phyloP scores from a whole-genome alignment of 2,113 vertebrate species.

The Suricata suricatta region DNA sequence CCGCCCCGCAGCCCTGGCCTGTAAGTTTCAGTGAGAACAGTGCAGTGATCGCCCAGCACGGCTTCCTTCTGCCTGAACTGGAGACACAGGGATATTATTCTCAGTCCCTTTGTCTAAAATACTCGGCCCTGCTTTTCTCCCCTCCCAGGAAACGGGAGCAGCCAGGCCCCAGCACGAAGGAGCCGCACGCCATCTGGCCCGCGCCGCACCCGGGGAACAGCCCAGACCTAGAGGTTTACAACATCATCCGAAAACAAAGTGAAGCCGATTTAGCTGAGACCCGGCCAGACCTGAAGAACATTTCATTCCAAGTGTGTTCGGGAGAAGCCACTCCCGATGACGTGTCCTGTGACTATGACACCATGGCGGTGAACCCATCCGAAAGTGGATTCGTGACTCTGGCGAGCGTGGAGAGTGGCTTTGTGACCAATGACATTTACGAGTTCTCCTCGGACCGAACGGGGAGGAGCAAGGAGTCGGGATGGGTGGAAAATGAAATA shows the following conservation, averaged over 20 bases:
- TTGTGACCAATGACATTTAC: constrained; percentile 96
- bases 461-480: constrained; percentile 83
- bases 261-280: constrained; percentile 91
- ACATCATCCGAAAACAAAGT: constrained; percentile 90
- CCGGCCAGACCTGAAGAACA: constrained; percentile 91
- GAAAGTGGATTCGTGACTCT: constrained; percentile 89
- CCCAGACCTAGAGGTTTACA: constrained; percentile 90
- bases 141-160: constrained; percentile 86
- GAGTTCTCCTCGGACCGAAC: constrained; percentile 86
- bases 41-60: not conserved
- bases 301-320: constrained; percentile 90
- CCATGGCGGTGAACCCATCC: constrained; percentile 77
- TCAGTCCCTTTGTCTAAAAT: not conserved
- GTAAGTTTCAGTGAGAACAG: not conserved
- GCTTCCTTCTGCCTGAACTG: not conserved
- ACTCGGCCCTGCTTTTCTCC: not conserved
- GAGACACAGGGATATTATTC: not conserved
- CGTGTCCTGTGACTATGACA: constrained; percentile 86
- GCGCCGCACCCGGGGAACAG: constrained; percentile 80
- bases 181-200: constrained; percentile 83
- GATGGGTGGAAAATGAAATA: constrained; percentile 98
- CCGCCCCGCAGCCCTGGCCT: not conserved
- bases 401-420: constrained; percentile 90
- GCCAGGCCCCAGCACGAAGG: constrained; percentile 79
- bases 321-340: constrained; percentile 75